Conservation (phyloP, 2,888 invertebrate species). For the Phytoseiulus persimilis region DNA sequence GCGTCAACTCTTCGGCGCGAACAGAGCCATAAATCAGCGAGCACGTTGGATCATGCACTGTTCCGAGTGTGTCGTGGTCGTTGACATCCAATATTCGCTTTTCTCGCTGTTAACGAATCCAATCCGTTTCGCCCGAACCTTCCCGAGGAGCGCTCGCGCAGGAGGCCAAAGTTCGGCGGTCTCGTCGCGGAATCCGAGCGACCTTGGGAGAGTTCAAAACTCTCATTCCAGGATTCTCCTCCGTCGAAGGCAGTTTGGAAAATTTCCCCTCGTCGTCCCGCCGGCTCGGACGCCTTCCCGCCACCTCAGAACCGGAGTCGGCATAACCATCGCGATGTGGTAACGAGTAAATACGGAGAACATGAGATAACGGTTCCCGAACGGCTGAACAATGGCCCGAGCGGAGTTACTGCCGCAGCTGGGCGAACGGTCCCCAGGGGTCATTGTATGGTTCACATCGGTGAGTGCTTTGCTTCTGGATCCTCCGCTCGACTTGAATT, state of each 20-base stretch:
- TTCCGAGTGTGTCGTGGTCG: neutral
- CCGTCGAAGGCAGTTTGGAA: no score
- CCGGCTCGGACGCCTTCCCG: no score
- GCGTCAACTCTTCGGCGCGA: neutral
- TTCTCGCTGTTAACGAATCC: neutral
- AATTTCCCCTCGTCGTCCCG: no score
- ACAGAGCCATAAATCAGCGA: neutral
- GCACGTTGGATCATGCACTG: neutral
- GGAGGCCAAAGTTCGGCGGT: no score
- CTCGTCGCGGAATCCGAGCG: no score
- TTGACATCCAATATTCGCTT: neutral
- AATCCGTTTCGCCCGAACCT: neutral
- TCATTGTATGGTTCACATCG: neutral
- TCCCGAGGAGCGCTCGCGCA: neutral
- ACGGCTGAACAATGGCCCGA: neutral
- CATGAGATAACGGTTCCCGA: neutral
- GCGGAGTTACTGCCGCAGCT: neutral
- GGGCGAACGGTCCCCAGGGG: neutral
- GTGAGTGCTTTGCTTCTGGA: neutral
- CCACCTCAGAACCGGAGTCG: no score
- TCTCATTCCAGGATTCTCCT: no score
- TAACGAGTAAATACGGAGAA: conserved; percentile 5
- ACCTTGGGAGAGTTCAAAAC: no score
- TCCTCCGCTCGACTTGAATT: neutral
- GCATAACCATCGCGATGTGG: neutral